Evolutionary conservation across 2,113 vertebrate species (phyloP), one percentile per base, ranked within the genome.

Genomic region (Sminthopsis crassicaudata): DNA sequence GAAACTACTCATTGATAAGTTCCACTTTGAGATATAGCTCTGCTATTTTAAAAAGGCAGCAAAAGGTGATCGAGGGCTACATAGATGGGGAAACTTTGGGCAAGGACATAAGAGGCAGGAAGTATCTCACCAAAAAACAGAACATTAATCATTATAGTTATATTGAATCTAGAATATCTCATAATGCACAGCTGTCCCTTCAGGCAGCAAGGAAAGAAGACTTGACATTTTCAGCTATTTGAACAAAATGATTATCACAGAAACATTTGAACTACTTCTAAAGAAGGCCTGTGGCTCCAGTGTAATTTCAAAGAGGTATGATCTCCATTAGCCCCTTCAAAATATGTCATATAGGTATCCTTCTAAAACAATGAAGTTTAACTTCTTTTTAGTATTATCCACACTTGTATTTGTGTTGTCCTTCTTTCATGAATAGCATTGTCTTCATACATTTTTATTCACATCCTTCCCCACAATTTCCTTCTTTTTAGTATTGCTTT

Each of bases 81-180:
- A 30, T n/a, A 57, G 0, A 0, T 0, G 30, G 23, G 3, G 1
- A 19, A 42, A 51, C 5, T 22, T 84, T 84, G 16, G 1, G 19
- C 42, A 42, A 1, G 67, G 5, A 42, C 42, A 42, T 84, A 19
- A 84, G 36, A 84, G 19, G 14, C n/a, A 42, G n/a, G n/a, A 84
- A 84, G n/a, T 42, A 23, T 42, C n/a, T 84, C n/a, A 84, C 19
- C 67, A 42, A 60, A 54, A 54, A 52, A 2, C 48, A 42, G 91
- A 53, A 2, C 7, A 25, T 46, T 25, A 30, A 11, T 57, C 54
- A 92, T 36, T 42, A 54, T 89, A 36, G 14, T 1, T 46, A 16
- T 10, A 12, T 30, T 42, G 67, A n/a, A n/a, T n/a, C 26, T 42
- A 36, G 7, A 26, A 2, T 7, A 25, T 46, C 24, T 19, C 16